Conservation (phyloP, 2,113 vertebrate genomes). For the Rhinolophus sinicus region DNA sequence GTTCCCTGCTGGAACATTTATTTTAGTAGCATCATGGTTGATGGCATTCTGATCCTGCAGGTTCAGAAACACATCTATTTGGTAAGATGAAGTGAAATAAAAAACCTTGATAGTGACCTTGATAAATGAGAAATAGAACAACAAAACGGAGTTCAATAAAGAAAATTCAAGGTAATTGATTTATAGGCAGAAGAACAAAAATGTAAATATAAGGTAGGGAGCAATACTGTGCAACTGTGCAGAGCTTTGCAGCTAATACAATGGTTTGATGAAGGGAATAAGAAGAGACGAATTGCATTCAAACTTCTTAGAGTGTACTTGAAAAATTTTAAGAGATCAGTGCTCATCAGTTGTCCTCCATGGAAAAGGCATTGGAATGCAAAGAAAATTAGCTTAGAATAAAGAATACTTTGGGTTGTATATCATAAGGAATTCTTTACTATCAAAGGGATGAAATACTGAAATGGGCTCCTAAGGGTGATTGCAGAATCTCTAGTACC, state of each 20-base stretch:
- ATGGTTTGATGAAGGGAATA: background rate
- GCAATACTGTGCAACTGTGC: background rate
- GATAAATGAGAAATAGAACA: conserved; percentile 44
- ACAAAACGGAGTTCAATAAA: conserved; percentile 30
- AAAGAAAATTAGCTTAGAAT: background rate
- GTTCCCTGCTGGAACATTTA: background rate
- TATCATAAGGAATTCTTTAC: conserved; percentile 36
- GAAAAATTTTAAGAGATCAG: conserved; percentile 33
- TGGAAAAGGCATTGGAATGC: background rate
- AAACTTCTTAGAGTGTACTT: background rate
- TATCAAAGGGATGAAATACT: conserved; percentile 10
- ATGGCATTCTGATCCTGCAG: conserved; percentile 25
- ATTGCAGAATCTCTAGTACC: background rate
- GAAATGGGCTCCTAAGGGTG: conserved; percentile 5
- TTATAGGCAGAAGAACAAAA: conserved; percentile 23
- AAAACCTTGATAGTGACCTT: conserved; percentile 30
- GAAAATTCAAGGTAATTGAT: conserved; percentile 48
- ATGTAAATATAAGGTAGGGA: background rate
- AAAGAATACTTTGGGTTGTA: conserved; percentile 27
- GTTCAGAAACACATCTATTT: conserved; percentile 32
- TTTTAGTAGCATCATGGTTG: background rate
- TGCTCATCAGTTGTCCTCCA: background rate
- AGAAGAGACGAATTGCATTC: background rate
- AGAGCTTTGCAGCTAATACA: background rate
- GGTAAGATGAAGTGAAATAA: conserved; percentile 26